A percentile compares a stretch with the other conserved stretches of the same genome.
Evolutionary conservation across 2,113 vertebrate genomes (phyloP).

Genomic region (Leptobrachium ailaonicum): DNA sequence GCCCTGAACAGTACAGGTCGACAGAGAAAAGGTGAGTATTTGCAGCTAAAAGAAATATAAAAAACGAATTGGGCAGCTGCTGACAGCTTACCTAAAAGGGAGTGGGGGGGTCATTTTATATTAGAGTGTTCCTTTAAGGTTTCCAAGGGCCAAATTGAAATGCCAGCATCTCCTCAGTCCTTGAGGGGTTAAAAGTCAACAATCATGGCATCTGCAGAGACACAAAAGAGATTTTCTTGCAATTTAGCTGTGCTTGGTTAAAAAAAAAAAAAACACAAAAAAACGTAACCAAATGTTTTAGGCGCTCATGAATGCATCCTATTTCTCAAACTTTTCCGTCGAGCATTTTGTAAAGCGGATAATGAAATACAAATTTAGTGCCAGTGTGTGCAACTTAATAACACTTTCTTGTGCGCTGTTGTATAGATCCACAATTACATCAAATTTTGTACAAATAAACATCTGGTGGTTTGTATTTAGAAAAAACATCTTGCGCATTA

Average conservation of each 20-base stretch:
- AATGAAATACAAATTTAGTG: conserved; percentile 52
- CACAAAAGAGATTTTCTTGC: conserved; percentile 29
- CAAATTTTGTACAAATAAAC: conserved; percentile 51
- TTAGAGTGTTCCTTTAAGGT: background rate
- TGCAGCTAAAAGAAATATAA: too few relatives aligned
- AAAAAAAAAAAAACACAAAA: conserved; percentile 3
- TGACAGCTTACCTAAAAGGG: too few relatives aligned
- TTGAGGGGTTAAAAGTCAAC: background rate
- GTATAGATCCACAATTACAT: conserved; percentile 51
- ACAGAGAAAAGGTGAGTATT: too few relatives aligned
- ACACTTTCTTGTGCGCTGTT: conserved; percentile 51
- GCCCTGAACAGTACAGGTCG: too few relatives aligned
- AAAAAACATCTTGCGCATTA: conserved; percentile 49
- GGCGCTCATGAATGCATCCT: conserved; percentile 40
- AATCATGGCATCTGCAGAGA: conserved; percentile 30
- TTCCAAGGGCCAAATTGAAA: background rate
- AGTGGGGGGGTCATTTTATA: background rate
- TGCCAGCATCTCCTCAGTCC: background rate
- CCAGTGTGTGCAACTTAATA: conserved; percentile 51
- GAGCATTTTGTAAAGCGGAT: conserved; percentile 44
- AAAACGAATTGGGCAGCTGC: too few relatives aligned
- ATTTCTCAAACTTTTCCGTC: conserved; percentile 47
- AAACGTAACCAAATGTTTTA: conserved; percentile 31
- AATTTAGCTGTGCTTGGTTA: conserved; percentile 10
- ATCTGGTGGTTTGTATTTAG: conserved; percentile 49